phyloP scores from a whole-genome alignment of 2,113 vertebrate genomes.

The Peromyscus leucopus region DNA sequence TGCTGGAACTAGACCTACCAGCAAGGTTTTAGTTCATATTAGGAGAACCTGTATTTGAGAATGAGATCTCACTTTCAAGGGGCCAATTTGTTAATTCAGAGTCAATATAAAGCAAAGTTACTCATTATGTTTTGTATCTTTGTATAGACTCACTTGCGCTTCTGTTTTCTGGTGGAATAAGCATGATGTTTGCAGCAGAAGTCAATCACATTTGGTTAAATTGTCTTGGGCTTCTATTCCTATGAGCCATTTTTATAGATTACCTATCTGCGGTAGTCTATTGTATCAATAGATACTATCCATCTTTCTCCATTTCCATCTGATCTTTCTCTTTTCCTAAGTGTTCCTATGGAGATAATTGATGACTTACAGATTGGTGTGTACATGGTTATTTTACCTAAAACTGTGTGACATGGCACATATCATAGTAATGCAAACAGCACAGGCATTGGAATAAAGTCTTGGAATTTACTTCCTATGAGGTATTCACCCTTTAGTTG shows the following conservation, averaged over 20 bases:
- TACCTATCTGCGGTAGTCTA: neutral
- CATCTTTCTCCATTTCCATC: neutral
- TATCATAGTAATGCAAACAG: neutral
- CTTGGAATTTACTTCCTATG: neutral
- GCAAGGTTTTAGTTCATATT: neutral
- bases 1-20: neutral
- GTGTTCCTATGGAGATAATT: neutral
- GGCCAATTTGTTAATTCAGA: neutral
- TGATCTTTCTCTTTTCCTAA: neutral
- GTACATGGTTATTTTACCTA: neutral
- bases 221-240: neutral
- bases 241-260: neutral
- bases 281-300: neutral
- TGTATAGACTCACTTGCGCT: neutral
- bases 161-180: neutral
- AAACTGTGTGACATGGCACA: neutral
- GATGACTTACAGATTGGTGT: neutral
- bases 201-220: neutral
- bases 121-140: neutral
- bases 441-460: neutral
- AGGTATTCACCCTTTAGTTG: neutral
- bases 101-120: neutral
- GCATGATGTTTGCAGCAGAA: neutral
- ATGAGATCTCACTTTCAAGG: neutral
- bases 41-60: neutral